Conservation (phyloP, 2,797 vertebrate species). For the Macrochelys suwanniensis region DNA sequence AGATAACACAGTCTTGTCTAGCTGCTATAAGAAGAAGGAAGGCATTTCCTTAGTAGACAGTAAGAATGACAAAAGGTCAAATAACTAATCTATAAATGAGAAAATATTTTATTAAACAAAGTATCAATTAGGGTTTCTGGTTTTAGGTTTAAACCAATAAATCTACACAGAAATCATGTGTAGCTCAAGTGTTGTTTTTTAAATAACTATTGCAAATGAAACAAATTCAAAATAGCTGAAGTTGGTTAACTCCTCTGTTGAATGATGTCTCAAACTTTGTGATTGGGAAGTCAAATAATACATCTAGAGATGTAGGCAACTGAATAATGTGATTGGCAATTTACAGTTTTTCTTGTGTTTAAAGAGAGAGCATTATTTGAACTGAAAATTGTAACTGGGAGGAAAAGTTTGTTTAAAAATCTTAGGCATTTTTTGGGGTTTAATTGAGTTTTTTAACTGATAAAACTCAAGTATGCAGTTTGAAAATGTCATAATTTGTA, state of each 20-base stretch:
- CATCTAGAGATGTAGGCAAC: not conserved
- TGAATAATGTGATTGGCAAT: not conserved
- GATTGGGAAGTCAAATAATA: not conserved
- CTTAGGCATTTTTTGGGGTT: not conserved
- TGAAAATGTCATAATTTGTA: not conserved
- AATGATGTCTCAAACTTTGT: not conserved
- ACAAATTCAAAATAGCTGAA: not conserved
- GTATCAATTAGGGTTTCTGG: not conserved
- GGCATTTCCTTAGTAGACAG: conserved; percentile 80
- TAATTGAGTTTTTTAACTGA: rapidly evolving
- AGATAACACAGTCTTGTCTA: conserved; percentile 78
- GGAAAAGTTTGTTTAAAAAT: not conserved
- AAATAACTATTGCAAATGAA: not conserved
- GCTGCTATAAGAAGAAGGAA: conserved; percentile 76
- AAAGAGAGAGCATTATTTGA: not conserved
- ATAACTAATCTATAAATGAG: conserved; percentile 69
- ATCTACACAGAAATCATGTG: not conserved
- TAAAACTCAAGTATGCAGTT: not conserved
- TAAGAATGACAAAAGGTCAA: conserved; percentile 81
- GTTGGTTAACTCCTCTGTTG: not conserved
- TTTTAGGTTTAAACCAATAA: not conserved
- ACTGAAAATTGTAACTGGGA: not conserved
- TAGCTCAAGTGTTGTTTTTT: not conserved
- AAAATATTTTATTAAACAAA: not conserved
- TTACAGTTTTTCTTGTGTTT: not conserved